phyloP scores from a whole-genome alignment of 2,113 vertebrate species.

The rabbit (Oryctolagus cuniculus) region DNA sequence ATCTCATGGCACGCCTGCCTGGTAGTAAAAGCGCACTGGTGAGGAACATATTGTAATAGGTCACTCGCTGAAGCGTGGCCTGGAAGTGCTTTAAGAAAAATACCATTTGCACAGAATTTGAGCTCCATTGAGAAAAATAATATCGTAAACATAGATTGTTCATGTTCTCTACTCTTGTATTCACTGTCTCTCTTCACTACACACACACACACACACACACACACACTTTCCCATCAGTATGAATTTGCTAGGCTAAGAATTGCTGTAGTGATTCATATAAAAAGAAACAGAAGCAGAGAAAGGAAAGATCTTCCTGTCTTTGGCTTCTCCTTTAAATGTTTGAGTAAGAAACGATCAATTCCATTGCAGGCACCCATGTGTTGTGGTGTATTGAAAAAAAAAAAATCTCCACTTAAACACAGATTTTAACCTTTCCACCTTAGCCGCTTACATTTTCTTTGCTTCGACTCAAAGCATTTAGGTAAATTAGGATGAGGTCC shows the following conservation, averaged over 20 bases:
- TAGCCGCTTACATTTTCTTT: slow-evolving; percentile 86
- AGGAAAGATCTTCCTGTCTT: background rate
- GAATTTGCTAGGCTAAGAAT: slow-evolving; percentile 50
- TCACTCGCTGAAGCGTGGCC: background rate
- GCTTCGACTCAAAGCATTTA: slow-evolving; percentile 89
- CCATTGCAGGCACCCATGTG: slow-evolving; percentile 58
- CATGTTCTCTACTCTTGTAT: background rate
- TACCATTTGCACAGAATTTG: slow-evolving; percentile 11
- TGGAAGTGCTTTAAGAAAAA: background rate
- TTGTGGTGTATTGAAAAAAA: slow-evolving; percentile 56
- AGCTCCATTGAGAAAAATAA: slow-evolving; percentile 50
- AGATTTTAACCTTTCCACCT: slow-evolving; percentile 89
- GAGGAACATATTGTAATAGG: background rate
- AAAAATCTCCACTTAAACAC: slow-evolving; percentile 85
- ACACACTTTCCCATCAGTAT: background rate
- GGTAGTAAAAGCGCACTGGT: background rate
- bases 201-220: background rate
- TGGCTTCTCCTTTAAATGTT: slow-evolving; percentile 60
- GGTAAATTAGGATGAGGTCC: slow-evolving; percentile 89
- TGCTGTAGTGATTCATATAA: background rate
- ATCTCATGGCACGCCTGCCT: background rate
- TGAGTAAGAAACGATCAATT: slow-evolving; percentile 20
- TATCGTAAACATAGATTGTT: slow-evolving; percentile 46
- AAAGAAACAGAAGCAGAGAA: background rate
- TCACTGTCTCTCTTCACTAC: background rate